Evolutionary conservation across 2,113 vertebrate genomes (phyloP), one percentile per base, ranked within the genome.

Genomic region (Chaetorhynchus papuensis): DNA sequence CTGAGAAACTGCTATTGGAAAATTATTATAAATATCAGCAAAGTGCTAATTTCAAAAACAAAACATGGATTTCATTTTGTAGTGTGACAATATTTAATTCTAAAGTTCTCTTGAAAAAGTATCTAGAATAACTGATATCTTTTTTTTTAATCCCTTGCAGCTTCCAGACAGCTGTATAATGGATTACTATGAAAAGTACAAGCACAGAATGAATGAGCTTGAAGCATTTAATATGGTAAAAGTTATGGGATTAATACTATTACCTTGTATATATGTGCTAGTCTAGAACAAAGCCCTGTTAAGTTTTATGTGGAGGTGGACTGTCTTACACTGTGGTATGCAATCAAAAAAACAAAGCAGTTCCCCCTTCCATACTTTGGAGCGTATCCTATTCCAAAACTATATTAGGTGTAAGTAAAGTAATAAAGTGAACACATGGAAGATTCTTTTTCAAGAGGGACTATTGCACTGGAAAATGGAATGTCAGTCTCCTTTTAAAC

Each of bases 191-290:
- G 97, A 99, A 95, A 97, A 97, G 41, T 98, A 99, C 97, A 97
- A 95, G 45, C 97, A 97, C 41, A 98, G 99, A 93, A 98, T 98
- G 98, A 98, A 95, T 75, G 99, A 99, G 83, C 98, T 99, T 97
- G 98, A 98, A 91, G 99, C 99, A 84, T 99, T 99, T 96, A 99
- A 99, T 97, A 98, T 99, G 99, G 99, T 99, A 97, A 98, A 97
- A 80, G 49, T 93, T 75, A 90, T 5, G 77, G 42, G 82, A 87
- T 92, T 95, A 87, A 92, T 95, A 57, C 53, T 82, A 52, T 79
- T 97, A 80, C 83, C 63, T 90, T 97, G 59, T 64, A 60, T 92
- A 39, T 76, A 65, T 80, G 52, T 78, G 57, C 74, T 91, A 87
- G 70, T 93, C 64, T 94, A 93, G 66, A 96, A 87, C 91, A 97